Evolutionary conservation across 1,140 invertebrate species (phyloP), one percentile per base, ranked within the genome.

Genomic region (Chironomus tepperi): DNA sequence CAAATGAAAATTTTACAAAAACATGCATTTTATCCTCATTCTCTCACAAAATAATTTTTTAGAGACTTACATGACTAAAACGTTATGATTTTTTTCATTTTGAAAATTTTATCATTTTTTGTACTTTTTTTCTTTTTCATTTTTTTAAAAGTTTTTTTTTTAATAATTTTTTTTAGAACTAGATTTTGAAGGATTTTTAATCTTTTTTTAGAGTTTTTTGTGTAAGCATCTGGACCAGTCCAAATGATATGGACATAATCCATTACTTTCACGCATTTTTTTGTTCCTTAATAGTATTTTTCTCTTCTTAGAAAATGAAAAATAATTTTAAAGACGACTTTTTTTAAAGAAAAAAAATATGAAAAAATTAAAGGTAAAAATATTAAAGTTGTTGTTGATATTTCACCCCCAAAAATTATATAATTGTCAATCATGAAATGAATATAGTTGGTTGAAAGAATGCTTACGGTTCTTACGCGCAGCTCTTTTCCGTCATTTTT

Each of bases 231-330:
- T 34, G 24, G 24, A 57, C 47, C 24, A 57, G 47, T 1, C 47
- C 12, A 12, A 57, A 57, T 34, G 24, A 12, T 12, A 15, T 57
- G 47, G 3, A n/a, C n/a, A n/a, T n/a, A n/a, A 57, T 15, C 47
- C n/a, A 5, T 57, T 57, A 57, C 47, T 57, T 57, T 57, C 47
- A 57, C n/a, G 43, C n/a, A 18, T 70, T 18, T 18, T 70, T 70
- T 70, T 70, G n/a, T 10, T 70, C 65, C 65, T 70, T 70, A 70
- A 70, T n/a, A 70, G 65, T 70, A 70, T 70, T 70, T 70, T 70
- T 70, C 65, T 70, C 19, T 70, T 70, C 16, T 70, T 18, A 19
- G 65, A 70, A 70, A 70, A 70, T 70, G 16, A 70, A 70, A 70
- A 70, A 21, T 70, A 10, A 21, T 3, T 18, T 70, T 70, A 57